phyloP scores from a whole-genome alignment of 2,888 invertebrate species.

The Machimus atricapillus region DNA sequence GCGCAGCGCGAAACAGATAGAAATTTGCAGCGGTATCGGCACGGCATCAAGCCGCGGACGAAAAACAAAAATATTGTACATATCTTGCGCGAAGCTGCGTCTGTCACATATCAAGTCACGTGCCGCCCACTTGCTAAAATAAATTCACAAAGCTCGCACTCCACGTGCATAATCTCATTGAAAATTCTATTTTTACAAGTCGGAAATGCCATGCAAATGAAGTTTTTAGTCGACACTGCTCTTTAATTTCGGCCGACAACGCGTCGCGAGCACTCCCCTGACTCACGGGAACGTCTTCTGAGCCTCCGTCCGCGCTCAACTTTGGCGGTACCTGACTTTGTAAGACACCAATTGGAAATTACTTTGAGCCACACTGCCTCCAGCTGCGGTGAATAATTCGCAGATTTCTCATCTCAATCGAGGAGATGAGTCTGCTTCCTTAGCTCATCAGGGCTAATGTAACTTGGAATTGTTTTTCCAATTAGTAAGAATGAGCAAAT shows the following conservation, averaged over 20 bases:
- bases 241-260: not conserved
- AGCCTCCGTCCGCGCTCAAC: not conserved
- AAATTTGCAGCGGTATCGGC: not conserved
- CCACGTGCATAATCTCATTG: conserved; percentile 28
- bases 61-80: not conserved
- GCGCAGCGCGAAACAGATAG: not conserved
- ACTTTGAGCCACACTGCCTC: not conserved
- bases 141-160: conserved; percentile 10
- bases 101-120: conserved; percentile 21
- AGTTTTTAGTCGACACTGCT: not conserved
- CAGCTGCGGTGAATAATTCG: not conserved
- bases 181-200: conserved; percentile 30
- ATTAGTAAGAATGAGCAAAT: not conserved
- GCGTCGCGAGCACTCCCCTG: not conserved
- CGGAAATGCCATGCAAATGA: conserved; percentile 33
- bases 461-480: not conserved
- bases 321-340: not conserved
- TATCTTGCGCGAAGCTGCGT: not conserved
- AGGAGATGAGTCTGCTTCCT: not conserved
- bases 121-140: conserved; percentile 16
- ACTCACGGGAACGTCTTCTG: not conserved
- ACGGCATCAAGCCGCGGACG: not conserved
- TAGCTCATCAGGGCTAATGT: not conserved
- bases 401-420: not conserved
- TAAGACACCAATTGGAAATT: conserved; percentile 2